Evolutionary conservation across 2,888 invertebrate species (phyloP).

Genomic region (Tachina lurida): DNA sequence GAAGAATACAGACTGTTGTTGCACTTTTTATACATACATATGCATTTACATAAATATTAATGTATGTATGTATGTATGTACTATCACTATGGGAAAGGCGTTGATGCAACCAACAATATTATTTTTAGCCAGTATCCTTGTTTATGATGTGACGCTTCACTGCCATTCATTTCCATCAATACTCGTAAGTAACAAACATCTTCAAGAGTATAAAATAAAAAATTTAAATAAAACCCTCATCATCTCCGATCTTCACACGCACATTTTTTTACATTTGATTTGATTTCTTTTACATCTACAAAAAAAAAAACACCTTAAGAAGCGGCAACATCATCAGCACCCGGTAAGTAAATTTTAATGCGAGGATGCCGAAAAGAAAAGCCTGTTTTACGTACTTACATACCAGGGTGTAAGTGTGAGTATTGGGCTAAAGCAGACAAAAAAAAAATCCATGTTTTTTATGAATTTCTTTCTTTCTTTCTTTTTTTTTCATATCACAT

Average conservation of each 20-base stretch:
- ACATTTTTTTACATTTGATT: constrained; percentile 63
- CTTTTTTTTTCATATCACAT: constrained; percentile 22
- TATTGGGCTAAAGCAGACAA: constrained; percentile 45
- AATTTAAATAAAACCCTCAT: constrained; percentile 71
- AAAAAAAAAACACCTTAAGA: constrained; percentile 45
- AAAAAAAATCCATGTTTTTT: constrained; percentile 36
- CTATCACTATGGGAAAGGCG: constrained; percentile 21
- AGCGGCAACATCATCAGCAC: constrained; percentile 44
- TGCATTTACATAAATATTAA: background rate
- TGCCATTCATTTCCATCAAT: constrained; percentile 48
- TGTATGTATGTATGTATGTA: background rate
- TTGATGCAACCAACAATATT: constrained; percentile 44
- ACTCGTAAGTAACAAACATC: constrained; percentile 25
- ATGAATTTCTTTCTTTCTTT: constrained; percentile 36
- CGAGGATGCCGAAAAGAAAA: constrained; percentile 46
- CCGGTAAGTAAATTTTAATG: constrained; percentile 47
- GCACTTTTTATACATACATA: constrained; percentile 35
- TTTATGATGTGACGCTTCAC: constrained; percentile 56
- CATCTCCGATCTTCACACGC: constrained; percentile 70
- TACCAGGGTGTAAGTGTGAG: constrained; percentile 70
- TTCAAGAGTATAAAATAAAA: constrained; percentile 20
- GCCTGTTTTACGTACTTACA: constrained; percentile 44
- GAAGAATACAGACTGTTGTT: background rate
- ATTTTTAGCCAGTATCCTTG: constrained; percentile 59
- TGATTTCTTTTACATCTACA: constrained; percentile 28